Base-by-base conservation (phyloP, 2,888 invertebrate genomes). In the Sphaerophoria taeniata region DNA sequence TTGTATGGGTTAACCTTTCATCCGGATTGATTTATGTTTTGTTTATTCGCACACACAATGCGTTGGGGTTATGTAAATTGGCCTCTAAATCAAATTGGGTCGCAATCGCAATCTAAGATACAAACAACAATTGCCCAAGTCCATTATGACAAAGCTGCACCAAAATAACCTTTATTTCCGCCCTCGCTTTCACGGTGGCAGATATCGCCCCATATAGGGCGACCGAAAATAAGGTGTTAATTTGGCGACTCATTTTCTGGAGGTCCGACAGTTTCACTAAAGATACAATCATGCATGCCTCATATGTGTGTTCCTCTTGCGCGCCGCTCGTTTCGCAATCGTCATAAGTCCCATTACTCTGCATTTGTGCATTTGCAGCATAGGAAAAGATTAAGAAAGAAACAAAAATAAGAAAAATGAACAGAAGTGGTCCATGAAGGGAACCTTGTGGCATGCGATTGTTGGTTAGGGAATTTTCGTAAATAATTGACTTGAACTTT, bases 401-500 rank as follows among this genome's bases (percentile, higher is more conserved):
- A 53, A n/a, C 9, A 67, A 70, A 55, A 53, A 6, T 51, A 24
- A 55, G 31, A 56, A 39, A 58, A 72, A 56, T 31, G 69, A 78
- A 77, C 16, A 69, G 33, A 51, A 74, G 45, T 31, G 82, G 82
- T 36, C 78, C 69, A 74, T 60, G 12, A 74, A 58, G 70, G 82
- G 34, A 70, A 72, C 74, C 71, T 36, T 78, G 74, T 61, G 77
- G 72, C 60, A 76, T 67, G 71, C 31, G 47, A 61, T 36, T 65
- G 49, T 12, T 39, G 67, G 67, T 76, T 55, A 49, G 61, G 69
- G 74, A 45, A 65, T 77, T 81, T 73, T 53, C 51, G 73, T 82
- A 78, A 86, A 82, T 82, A 86, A 86, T 86, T 86, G 86, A 78
- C 77, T 86, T 86, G 86, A 86, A 86, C 86, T 86, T 82, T 82